Evolutionary conservation across 2,113 vertebrate genomes (phyloP), one percentile per base, ranked within the genome.

Genomic region (Pavo muticus): DNA sequence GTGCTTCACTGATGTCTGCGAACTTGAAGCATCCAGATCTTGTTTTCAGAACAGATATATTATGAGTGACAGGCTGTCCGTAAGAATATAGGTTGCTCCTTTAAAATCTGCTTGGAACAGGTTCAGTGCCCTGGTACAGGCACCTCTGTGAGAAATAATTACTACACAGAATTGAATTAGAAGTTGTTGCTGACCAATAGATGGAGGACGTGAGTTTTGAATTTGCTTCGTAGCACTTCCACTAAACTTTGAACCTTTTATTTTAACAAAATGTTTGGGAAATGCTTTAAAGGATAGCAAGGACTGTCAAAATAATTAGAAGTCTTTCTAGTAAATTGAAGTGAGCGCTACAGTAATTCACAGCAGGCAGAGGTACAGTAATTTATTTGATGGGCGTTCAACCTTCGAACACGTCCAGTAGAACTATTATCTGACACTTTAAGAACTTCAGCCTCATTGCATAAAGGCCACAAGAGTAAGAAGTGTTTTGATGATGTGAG

Each of bases 41-140:
- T 90, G 52, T 70, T 88, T 81, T 95, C 65, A 78, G 52, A 77
- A 65, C 18, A 74, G 14, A 37, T 68, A 6, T n/a, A 90, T 96
- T 93, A 27, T 20, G 54, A 90, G 83, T 94, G 94, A 85, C 87
- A 95, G 47, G 11, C 80, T 96, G 91, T 94, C 92, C 45, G 25
- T 94, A 88, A 91, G 50, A 37, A 35, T 90, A 12, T 72, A 9
- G 59, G 15, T 91, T 88, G 14, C 86, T 93, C n/a, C 47, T 75
- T 87, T 65, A 79, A 79, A 79, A 42, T 72, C 32, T 89, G 16
- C 56, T 67, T 86, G 52, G 64, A 63, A 84, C 42, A 64, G 23
- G 37, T 80, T 93, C 29, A 83, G 44, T 85, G 44, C 29, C 35
- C 85, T 85, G 37, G 7, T 59, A 25, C 50, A 35, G 80, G 42